Conservation (phyloP, 2,113 vertebrate species). For the Pachypanchax playfairii region DNA sequence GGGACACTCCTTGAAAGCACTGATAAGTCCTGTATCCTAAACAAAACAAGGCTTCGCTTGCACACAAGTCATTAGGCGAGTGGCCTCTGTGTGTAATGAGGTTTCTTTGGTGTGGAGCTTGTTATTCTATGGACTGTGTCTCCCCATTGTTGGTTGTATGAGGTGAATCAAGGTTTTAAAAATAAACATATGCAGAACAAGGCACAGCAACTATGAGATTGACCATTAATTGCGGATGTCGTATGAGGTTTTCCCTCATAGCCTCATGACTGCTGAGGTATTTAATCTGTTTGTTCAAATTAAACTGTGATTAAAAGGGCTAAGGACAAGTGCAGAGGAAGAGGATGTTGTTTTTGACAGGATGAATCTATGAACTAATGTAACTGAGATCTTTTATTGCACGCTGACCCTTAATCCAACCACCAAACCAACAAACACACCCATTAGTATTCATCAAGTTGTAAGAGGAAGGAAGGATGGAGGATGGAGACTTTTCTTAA, state of each 20-base stretch:
- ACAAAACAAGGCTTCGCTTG: slow-evolving; percentile 29
- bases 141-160: slow-evolving; percentile 3
- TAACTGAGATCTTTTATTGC: slow-evolving; percentile 56
- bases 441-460: slow-evolving; percentile 68
- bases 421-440: slow-evolving; percentile 17
- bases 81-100: slow-evolving; percentile 29
- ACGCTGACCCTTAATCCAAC: slow-evolving; percentile 18
- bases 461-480: slow-evolving; percentile 44
- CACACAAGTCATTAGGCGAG: slow-evolving; percentile 45
- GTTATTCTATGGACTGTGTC: slow-evolving; percentile 44
- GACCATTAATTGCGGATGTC: slow-evolving; percentile 45
- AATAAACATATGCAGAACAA: slow-evolving; percentile 23
- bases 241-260: slow-evolving; percentile 32
- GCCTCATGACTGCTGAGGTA: slow-evolving; percentile 37
- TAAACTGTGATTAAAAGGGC: slow-evolving; percentile 44
- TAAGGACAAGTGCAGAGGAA: slow-evolving; percentile 56
- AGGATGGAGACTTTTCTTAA: too few species aligned
- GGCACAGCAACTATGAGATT: background rate
- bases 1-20: slow-evolving; percentile 38
- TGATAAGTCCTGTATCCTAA: slow-evolving; percentile 50
- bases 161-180: slow-evolving; percentile 16
- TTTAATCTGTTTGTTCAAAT: slow-evolving; percentile 47
- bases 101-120: slow-evolving; percentile 34
- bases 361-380: slow-evolving; percentile 69
- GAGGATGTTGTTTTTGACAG: slow-evolving; percentile 46